These are phyloP conservation scores for Drosophila borborema DNA, from an alignment of 2,888 invertebrate species.

Conservation along the genomic window DNA sequence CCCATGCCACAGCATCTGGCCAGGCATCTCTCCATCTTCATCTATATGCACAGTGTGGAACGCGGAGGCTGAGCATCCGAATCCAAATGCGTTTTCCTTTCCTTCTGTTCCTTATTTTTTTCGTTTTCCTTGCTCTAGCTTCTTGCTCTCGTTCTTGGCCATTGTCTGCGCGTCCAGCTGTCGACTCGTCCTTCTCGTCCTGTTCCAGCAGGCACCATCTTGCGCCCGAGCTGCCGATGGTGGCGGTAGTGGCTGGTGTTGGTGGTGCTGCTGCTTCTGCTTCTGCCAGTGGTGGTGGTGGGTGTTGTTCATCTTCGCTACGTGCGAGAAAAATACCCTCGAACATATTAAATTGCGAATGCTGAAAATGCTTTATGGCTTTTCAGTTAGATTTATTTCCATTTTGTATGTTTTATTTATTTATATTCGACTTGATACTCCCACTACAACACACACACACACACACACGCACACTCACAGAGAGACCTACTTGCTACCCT, in stretches of 20 bases:
- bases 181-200: conserved; percentile 40
- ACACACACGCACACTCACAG: conserved; percentile 1
- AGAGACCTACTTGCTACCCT: conserved; percentile 50
- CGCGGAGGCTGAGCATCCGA: conserved; percentile 46
- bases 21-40: conserved; percentile 51
- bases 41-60: conserved; percentile 33
- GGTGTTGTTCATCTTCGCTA: conserved; percentile 80
- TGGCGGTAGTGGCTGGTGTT: conserved; percentile 45
- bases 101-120: conserved; percentile 28
- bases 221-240: conserved; percentile 52
- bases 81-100: conserved; percentile 55
- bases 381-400: conserved; percentile 85
- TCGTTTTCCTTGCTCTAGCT: conserved; percentile 9
- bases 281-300: conserved; percentile 58
- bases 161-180: conserved; percentile 66
- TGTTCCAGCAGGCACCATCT: conserved; percentile 74
- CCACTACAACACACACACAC: conserved; percentile 54
- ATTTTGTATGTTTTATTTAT: conserved; percentile 84
- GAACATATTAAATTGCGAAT: conserved; percentile 84
- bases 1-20: conserved; percentile 9
- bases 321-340: conserved; percentile 82
- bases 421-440: conserved; percentile 80
- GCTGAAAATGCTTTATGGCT: conserved; percentile 85
- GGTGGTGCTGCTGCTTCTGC: conserved; percentile 49
- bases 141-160: conserved; percentile 42